A percentile compares a stretch with the other conserved stretches of the same genome.
These are phyloP conservation scores for Myxocyprinus asiaticus DNA, from an alignment of 2,113 vertebrate genomes.

Conservation along the genomic window DNA sequence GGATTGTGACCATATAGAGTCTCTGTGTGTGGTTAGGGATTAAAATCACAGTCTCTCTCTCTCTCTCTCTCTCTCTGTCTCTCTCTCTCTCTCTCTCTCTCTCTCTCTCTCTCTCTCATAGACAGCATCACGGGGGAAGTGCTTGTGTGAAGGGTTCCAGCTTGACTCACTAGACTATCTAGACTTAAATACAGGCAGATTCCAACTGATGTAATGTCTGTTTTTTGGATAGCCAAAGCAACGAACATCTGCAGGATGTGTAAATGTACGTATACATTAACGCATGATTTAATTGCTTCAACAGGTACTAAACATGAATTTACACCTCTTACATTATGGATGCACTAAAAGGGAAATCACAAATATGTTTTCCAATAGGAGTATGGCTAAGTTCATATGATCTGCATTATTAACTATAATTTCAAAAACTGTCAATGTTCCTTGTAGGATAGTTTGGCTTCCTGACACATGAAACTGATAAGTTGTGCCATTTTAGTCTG, in stretches of 20 bases:
- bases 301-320: no score
- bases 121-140: slow-evolving; percentile 7
- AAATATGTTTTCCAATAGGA: no score
- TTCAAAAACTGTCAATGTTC: no score
- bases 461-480: no score
- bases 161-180: slow-evolving; percentile 1
- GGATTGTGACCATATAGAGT: slow-evolving; percentile 65
- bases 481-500: no score
- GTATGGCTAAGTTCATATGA: background rate
- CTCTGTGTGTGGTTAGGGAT: slow-evolving; percentile 67
- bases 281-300: background rate
- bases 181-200: background rate
- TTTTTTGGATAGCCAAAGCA: background rate
- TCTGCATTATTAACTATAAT: background rate
- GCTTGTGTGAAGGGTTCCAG: slow-evolving; percentile 59
- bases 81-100: slow-evolving; percentile 9
- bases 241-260: background rate
- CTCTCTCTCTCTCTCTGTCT: slow-evolving; percentile 46
- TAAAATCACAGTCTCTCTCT: slow-evolving; percentile 63
- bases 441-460: no score
- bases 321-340: no score
- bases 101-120: slow-evolving; percentile 39
- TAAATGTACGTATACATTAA: background rate
- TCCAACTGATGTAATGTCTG: background rate
- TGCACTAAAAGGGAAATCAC: no score